Conservation (phyloP, 2,888 invertebrate genomes). For the Phalangium opilio region DNA sequence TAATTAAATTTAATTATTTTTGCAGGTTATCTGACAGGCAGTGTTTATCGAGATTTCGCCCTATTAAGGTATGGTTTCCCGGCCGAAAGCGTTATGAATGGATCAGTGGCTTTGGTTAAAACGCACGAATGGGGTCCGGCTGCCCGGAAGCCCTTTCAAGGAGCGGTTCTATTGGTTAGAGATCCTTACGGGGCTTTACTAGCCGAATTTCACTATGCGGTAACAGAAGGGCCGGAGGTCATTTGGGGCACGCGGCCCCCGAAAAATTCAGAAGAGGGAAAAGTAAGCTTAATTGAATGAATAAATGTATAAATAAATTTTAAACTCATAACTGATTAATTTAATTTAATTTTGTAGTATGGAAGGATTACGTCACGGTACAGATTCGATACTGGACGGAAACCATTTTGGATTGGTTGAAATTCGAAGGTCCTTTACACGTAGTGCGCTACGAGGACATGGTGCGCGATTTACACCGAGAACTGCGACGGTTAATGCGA, state of each 20-base stretch:
- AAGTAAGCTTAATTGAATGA: too few relatives aligned
- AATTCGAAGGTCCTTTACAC: conserved; percentile 14
- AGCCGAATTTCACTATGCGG: conserved; percentile 66
- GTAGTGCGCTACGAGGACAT: conserved; percentile 13
- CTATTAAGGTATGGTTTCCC: conserved; percentile 61
- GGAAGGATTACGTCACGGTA: conserved; percentile 11
- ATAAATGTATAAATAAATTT: too few relatives aligned
- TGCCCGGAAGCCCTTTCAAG: conserved; percentile 43
- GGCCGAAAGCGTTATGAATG: conserved; percentile 57
- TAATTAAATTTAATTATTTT: neutral
- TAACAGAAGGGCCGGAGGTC: conserved; percentile 63
- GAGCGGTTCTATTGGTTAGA: conserved; percentile 50
- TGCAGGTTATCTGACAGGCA: conserved; percentile 55
- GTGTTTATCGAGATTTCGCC: conserved; percentile 65
- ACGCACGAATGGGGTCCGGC: conserved; percentile 55
- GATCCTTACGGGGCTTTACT: conserved; percentile 43
- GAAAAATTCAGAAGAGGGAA: conserved; percentile 15
- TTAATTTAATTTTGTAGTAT: conserved; percentile 11
- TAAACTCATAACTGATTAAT: too few relatives aligned
- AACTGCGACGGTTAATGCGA: conserved; percentile 10
- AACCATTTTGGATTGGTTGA: conserved; percentile 16
- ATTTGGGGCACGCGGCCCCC: conserved; percentile 55
- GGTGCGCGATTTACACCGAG: conserved; percentile 5
- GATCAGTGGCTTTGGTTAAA: conserved; percentile 59
- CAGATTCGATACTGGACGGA: conserved; percentile 14